phyloP scores from a whole-genome alignment of 2,113 vertebrate genomes.

The Tragelaphus scriptus region DNA sequence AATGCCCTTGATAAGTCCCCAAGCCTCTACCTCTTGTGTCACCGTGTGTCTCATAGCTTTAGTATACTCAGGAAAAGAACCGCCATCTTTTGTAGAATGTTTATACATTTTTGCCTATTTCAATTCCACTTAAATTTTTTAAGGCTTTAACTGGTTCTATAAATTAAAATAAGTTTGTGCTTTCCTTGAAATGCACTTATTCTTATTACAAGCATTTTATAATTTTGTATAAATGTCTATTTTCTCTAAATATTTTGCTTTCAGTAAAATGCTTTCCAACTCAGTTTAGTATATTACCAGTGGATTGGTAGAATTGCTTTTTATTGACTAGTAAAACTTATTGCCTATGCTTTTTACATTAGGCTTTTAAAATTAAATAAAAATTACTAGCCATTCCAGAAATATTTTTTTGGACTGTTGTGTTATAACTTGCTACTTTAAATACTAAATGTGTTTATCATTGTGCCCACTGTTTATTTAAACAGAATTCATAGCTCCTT shows the following conservation, averaged over 20 bases:
- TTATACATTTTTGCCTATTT: slow-evolving; percentile 80
- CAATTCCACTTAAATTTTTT: slow-evolving; percentile 76
- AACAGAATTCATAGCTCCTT: background rate
- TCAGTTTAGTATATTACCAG: slow-evolving; percentile 62
- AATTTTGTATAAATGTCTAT: slow-evolving; percentile 88
- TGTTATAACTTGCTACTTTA: background rate
- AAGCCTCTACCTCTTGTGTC: slow-evolving; percentile 65
- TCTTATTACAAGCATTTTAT: slow-evolving; percentile 82
- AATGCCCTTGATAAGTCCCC: slow-evolving; percentile 89
- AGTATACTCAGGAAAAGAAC: slow-evolving; percentile 86
- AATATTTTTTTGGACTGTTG: slow-evolving; percentile 18
- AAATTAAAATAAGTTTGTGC: slow-evolving; percentile 78
- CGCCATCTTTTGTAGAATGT: slow-evolving; percentile 83
- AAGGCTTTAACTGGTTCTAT: slow-evolving; percentile 77
- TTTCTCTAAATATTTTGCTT: slow-evolving; percentile 82
- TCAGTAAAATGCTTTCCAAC: slow-evolving; percentile 77
- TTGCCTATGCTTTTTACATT: slow-evolving; percentile 73
- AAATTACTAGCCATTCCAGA: slow-evolving; percentile 55
- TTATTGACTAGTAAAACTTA: slow-evolving; percentile 71
- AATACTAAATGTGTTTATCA: background rate
- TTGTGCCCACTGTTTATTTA: background rate
- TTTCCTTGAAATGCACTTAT: slow-evolving; percentile 83
- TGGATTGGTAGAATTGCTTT: slow-evolving; percentile 64
- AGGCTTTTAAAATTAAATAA: slow-evolving; percentile 71
- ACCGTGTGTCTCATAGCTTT: slow-evolving; percentile 84